phyloP scores from a whole-genome alignment of 2,797 vertebrate genomes.

The Sarcophilus harrisii region DNA sequence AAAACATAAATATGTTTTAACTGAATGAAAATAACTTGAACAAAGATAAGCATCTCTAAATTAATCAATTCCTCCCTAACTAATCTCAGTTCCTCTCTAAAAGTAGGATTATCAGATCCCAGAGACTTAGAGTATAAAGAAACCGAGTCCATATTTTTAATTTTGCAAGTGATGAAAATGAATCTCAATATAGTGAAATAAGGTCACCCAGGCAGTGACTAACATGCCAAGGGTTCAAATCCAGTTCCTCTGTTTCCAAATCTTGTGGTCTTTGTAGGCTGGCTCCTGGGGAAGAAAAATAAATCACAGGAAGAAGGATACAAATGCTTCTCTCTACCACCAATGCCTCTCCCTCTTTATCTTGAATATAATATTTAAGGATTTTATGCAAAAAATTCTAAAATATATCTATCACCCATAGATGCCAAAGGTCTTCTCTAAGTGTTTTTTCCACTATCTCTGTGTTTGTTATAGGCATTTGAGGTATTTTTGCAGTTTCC shows the following conservation, averaged over 20 bases:
- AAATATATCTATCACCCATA: neutral
- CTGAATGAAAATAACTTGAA: neutral
- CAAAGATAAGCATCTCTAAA: neutral
- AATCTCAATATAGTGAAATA: neutral
- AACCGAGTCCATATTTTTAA: neutral
- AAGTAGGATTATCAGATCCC: neutral
- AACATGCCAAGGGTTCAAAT: neutral
- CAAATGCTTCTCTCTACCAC: neutral
- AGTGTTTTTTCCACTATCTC: neutral
- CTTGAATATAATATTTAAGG: neutral
- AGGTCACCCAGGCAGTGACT: neutral
- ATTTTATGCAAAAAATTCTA: neutral
- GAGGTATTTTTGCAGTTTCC: neutral
- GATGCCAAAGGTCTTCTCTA: neutral
- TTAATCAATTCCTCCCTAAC: neutral
- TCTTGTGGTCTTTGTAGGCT: neutral
- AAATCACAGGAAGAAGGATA: neutral
- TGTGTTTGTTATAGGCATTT: neutral
- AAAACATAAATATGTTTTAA: neutral
- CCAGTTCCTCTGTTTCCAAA: neutral
- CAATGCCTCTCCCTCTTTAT: neutral
- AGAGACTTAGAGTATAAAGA: neutral
- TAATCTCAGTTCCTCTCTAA: neutral
- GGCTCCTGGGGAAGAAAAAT: neutral
- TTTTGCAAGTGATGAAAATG: neutral